A percentile compares a stretch with the other conserved stretches of the same genome.
phyloP scores from a whole-genome alignment of 2,797 vertebrate genomes.

The Siniperca obscura region DNA sequence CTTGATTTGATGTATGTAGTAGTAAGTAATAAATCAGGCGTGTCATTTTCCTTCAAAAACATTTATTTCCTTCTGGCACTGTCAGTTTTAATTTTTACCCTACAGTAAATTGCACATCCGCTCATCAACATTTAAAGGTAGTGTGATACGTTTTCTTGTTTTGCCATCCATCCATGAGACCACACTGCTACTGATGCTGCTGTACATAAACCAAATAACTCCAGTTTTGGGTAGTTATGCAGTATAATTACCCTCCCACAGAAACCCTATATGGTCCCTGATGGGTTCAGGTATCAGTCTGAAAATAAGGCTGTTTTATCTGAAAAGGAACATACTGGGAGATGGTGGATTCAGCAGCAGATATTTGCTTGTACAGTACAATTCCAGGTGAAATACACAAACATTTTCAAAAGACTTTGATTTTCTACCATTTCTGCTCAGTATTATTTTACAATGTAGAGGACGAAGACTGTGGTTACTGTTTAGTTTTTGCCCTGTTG shows the following conservation, averaged over 20 bases:
- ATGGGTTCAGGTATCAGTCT: constrained; percentile 6
- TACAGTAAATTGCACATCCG: constrained; percentile 49
- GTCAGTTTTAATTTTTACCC: constrained; percentile 41
- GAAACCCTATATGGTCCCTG: not conserved
- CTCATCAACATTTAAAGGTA: constrained; percentile 23
- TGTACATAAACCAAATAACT: constrained; percentile 14
- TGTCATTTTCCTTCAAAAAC: constrained; percentile 36
- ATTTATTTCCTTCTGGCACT: constrained; percentile 57
- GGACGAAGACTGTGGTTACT: not conserved
- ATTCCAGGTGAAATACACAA: not conserved
- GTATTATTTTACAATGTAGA: not conserved
- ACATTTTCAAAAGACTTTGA: constrained; percentile 9
- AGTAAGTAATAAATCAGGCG: constrained; percentile 1
- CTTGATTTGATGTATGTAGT: not conserved
- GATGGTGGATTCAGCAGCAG: constrained; percentile 21
- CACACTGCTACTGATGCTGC: not conserved
- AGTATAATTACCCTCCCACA: not conserved
- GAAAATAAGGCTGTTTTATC: constrained; percentile 25
- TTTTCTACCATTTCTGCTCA: constrained; percentile 2
- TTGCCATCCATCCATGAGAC: constrained; percentile 2
- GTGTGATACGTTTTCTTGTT: constrained; percentile 6
- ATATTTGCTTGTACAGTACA: constrained; percentile 13
- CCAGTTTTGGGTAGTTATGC: constrained; percentile 5
- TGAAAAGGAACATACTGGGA: constrained; percentile 2
- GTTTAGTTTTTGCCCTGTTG: constrained; percentile 1